Evolutionary conservation across 2,797 vertebrate genomes (phyloP).

Genomic region (Nasua narica): DNA sequence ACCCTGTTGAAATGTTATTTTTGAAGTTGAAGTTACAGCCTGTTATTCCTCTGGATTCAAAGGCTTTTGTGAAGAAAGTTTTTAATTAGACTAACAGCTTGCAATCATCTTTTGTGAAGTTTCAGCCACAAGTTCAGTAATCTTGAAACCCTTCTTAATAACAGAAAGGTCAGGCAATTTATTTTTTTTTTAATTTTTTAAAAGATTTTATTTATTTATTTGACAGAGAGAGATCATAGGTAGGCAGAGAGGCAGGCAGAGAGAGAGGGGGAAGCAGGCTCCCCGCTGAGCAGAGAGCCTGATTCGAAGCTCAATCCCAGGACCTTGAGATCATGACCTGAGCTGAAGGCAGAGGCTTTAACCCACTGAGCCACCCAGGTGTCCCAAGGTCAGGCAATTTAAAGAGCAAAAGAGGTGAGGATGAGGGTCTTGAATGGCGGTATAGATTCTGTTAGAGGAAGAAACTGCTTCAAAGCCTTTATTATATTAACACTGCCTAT

Average conservation of each 20-base stretch:
- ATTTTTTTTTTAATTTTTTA: too few relatives aligned
- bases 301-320: too few relatives aligned
- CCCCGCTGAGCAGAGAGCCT: too few relatives aligned
- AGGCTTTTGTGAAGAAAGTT: not conserved
- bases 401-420: not conserved
- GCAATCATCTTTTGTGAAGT: not conserved
- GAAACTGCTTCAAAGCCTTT: not conserved
- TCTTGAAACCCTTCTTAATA: not conserved
- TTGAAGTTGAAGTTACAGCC: not conserved
- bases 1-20: not conserved
- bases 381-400: not conserved
- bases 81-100: constrained; percentile 9
- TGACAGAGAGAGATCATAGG: too few relatives aligned
- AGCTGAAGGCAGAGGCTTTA: too few relatives aligned
- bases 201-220: too few relatives aligned
- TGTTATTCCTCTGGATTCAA: not conserved
- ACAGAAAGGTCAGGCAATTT: not conserved
- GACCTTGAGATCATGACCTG: too few relatives aligned
- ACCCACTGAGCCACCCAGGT: too few relatives aligned
- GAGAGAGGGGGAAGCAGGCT: too few relatives aligned
- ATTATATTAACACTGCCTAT: not conserved
- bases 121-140: not conserved
- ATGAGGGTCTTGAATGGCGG: not conserved
- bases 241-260: too few relatives aligned
- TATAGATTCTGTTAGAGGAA: not conserved